phyloP scores from a whole-genome alignment of 23 tunicate genomes.

The Aplidium turbinatum region DNA sequence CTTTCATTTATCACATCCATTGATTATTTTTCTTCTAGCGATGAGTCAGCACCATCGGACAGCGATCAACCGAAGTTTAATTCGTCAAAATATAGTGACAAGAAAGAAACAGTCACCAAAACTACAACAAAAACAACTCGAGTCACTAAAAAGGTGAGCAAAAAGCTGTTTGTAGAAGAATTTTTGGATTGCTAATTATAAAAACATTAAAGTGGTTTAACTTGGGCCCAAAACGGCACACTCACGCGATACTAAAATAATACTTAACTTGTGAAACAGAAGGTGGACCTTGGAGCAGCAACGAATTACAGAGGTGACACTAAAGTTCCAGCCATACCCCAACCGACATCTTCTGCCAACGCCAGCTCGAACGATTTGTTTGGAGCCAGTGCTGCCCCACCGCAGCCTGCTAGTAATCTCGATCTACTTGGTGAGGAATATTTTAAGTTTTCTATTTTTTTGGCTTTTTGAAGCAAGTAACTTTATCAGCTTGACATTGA shows the following conservation, averaged over 20 bases:
- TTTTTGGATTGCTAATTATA: too few relatives aligned
- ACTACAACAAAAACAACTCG: slow-evolving; percentile 30
- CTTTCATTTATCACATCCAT: too few relatives aligned
- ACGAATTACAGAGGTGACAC: slow-evolving; percentile 80
- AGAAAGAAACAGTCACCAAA: slow-evolving; percentile 54
- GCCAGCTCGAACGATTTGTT: slow-evolving; percentile 38
- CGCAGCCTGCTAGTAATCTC: slow-evolving; percentile 14
- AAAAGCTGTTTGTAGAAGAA: too few relatives aligned
- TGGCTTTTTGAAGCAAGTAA: too few relatives aligned
- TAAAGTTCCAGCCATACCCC: slow-evolving; percentile 16
- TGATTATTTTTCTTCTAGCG: slow-evolving; percentile 43
- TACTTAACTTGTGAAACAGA: neutral
- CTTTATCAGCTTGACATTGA: too few relatives aligned
- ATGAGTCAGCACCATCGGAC: slow-evolving; percentile 74
- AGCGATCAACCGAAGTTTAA: slow-evolving; percentile 21
- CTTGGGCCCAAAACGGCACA: too few relatives aligned
- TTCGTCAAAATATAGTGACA: slow-evolving; percentile 19
- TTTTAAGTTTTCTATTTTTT: too few relatives aligned
- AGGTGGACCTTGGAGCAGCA: slow-evolving; percentile 88
- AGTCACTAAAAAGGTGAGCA: slow-evolving; percentile 18
- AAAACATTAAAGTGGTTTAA: too few relatives aligned
- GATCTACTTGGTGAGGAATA: too few relatives aligned
- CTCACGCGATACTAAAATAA: neutral
- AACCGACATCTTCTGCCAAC: neutral
- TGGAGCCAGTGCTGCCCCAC: slow-evolving; percentile 13